These are phyloP conservation scores for Platanista minor DNA, from an alignment of 2,113 vertebrate species.

Conservation along the genomic window DNA sequence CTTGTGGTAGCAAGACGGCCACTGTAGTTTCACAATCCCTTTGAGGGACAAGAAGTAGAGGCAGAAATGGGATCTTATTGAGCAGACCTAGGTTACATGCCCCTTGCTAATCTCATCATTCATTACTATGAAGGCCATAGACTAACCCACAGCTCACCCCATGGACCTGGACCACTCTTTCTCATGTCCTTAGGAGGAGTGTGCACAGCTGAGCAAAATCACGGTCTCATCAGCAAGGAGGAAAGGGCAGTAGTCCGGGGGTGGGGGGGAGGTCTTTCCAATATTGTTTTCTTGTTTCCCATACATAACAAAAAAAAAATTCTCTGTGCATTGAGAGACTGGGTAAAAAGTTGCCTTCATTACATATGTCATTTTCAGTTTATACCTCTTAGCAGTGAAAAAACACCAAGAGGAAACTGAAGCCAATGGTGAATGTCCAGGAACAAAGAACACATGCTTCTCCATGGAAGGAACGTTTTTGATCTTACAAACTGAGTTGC, in stretches of 20 bases:
- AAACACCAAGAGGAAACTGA: slow-evolving; percentile 58
- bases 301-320: slow-evolving; percentile 59
- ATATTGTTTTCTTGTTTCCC: slow-evolving; percentile 30
- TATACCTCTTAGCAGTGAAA: slow-evolving; percentile 58
- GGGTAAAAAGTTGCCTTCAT: slow-evolving; percentile 61
- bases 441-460: slow-evolving; percentile 42
- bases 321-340: slow-evolving; percentile 67
- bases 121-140: not conserved
- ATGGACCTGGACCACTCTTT: not conserved
- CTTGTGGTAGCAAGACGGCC: not conserved
- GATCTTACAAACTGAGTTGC: slow-evolving; percentile 75
- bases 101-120: not conserved
- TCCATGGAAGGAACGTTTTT: slow-evolving; percentile 75
- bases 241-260: not conserved
- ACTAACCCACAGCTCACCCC: not conserved
- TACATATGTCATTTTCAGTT: slow-evolving; percentile 44
- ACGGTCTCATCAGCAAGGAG: not conserved
- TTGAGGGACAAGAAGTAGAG: not conserved
- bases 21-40: not conserved
- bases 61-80: not conserved
- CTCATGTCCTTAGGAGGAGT: not conserved
- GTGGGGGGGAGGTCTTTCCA: not conserved
- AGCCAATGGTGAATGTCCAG: slow-evolving; percentile 27
- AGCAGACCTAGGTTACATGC: not conserved
- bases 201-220: not conserved